Conservation (phyloP, 2,113 vertebrate genomes). For the Typhlomys cinereus region DNA sequence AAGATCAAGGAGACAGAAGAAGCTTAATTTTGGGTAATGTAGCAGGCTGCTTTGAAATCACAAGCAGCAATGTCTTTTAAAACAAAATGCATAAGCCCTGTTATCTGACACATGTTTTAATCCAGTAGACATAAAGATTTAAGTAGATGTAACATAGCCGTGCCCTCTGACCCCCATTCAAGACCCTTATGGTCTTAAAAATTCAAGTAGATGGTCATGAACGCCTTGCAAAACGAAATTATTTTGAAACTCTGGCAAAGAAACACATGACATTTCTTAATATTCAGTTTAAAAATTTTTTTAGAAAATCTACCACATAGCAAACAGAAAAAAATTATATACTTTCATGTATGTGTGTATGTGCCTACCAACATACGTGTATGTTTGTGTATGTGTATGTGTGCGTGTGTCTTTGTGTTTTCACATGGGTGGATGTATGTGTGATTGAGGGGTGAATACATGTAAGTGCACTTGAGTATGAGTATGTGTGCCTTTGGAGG, state of each 20-base stretch:
- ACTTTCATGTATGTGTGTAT: no score
- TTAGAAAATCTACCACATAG: not conserved
- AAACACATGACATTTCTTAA: not conserved
- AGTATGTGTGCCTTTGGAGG: no score
- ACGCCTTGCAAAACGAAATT: not conserved
- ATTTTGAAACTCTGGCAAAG: not conserved
- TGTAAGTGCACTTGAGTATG: no score
- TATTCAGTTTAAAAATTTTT: not conserved
- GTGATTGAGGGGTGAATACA: no score
- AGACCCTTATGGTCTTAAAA: no score
- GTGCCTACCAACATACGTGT: no score
- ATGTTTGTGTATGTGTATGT: no score
- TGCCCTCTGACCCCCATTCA: no score
- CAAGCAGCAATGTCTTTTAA: not conserved
- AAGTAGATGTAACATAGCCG: no score
- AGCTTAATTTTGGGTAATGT: not conserved
- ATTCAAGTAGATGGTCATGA: not conserved
- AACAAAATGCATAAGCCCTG: not conserved
- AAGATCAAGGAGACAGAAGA: not conserved
- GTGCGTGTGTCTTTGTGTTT: no score
- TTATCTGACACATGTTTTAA: not conserved
- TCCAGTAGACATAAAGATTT: not conserved
- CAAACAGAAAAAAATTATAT: conserved; percentile 9
- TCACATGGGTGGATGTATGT: no score
- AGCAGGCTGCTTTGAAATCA: not conserved